A percentile compares a stretch with the other conserved stretches of the same genome.
Evolutionary conservation across 2,888 invertebrate species (phyloP).

Genomic region (Lepidochitona cinerea): DNA sequence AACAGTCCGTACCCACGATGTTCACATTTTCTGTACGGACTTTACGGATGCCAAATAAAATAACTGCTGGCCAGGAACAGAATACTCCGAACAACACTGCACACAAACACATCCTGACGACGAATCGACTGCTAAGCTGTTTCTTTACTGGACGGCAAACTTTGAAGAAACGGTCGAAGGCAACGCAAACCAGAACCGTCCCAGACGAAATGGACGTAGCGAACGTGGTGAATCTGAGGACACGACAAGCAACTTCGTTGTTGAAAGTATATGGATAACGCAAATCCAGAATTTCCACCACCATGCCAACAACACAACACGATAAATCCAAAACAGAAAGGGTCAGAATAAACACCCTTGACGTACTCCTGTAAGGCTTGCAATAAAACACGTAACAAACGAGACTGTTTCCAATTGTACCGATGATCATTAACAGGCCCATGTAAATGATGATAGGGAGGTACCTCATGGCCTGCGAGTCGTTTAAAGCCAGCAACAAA

Average conservation of each 20-base stretch:
- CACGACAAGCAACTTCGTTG: slow-evolving; percentile 54
- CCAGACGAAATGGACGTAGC: slow-evolving; percentile 61
- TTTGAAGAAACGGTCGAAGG: slow-evolving; percentile 56
- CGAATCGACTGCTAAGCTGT: slow-evolving; percentile 47
- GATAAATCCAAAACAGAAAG: slow-evolving; percentile 57
- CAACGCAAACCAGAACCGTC: slow-evolving; percentile 53
- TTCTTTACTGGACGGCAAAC: slow-evolving; percentile 54
- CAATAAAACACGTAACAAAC: slow-evolving; percentile 57
- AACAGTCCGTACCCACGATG: slow-evolving; percentile 52
- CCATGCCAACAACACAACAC: slow-evolving; percentile 60
- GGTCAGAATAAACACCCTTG: slow-evolving; percentile 59
- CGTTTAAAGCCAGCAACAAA: slow-evolving; percentile 35
- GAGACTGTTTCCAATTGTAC: slow-evolving; percentile 56
- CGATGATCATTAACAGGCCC: slow-evolving; percentile 47
- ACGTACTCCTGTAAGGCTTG: slow-evolving; percentile 44
- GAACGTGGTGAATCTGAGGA: slow-evolving; percentile 58
- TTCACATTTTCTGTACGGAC: slow-evolving; percentile 33
- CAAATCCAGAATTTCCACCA: slow-evolving; percentile 62
- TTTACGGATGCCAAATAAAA: slow-evolving; percentile 53
- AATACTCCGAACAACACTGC: slow-evolving; percentile 49
- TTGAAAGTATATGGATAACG: slow-evolving; percentile 61
- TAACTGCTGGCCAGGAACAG: slow-evolving; percentile 53
- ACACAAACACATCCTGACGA: slow-evolving; percentile 46
- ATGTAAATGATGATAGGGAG: slow-evolving; percentile 60
- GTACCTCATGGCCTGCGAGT: slow-evolving; percentile 52